phyloP scores from a whole-genome alignment of 1,140 invertebrate genomes.

The silkworm (Bombyx mori) region DNA sequence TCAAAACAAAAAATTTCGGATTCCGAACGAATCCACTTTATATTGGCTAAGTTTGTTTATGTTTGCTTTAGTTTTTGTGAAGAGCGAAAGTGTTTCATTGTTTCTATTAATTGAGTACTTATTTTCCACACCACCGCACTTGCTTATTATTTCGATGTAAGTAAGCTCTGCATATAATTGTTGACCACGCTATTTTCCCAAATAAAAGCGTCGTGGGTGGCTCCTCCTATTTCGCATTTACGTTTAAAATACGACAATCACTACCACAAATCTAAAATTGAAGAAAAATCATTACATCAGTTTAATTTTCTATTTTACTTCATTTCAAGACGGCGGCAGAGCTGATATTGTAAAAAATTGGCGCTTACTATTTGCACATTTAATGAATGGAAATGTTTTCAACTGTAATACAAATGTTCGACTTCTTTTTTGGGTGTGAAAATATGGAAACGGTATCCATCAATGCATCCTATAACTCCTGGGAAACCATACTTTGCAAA shows the following conservation, averaged over 20 bases:
- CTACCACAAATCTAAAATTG: constrained; percentile 29
- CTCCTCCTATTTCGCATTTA: constrained; percentile 22
- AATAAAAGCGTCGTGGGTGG: constrained; percentile 30
- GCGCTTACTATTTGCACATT: constrained; percentile 13
- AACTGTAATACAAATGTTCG: constrained; percentile 3
- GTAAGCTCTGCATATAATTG: constrained; percentile 13
- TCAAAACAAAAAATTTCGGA: too few relatives aligned
- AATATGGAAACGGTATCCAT: constrained; percentile 1
- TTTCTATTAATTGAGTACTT: too few relatives aligned
- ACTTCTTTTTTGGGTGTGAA: not conserved
- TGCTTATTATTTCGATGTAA: not conserved
- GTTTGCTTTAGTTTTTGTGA: too few relatives aligned
- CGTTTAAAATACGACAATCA: constrained; percentile 16
- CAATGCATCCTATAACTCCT: too few relatives aligned
- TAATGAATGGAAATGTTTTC: constrained; percentile 12
- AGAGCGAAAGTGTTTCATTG: too few relatives aligned
- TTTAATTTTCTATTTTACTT: not conserved
- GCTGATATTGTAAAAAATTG: constrained; percentile 2
- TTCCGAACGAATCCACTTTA: too few relatives aligned
- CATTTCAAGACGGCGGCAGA: not conserved
- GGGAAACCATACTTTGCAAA: constrained; percentile 1
- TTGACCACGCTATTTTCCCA: constrained; percentile 22
- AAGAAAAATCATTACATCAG: constrained; percentile 5
- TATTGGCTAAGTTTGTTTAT: too few relatives aligned
- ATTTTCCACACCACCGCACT: too few relatives aligned